A percentile compares a stretch with the other conserved stretches of the same genome.
Conservation (phyloP, 2,888 invertebrate genomes). For the Caenorhabditis sulstoni region DNA sequence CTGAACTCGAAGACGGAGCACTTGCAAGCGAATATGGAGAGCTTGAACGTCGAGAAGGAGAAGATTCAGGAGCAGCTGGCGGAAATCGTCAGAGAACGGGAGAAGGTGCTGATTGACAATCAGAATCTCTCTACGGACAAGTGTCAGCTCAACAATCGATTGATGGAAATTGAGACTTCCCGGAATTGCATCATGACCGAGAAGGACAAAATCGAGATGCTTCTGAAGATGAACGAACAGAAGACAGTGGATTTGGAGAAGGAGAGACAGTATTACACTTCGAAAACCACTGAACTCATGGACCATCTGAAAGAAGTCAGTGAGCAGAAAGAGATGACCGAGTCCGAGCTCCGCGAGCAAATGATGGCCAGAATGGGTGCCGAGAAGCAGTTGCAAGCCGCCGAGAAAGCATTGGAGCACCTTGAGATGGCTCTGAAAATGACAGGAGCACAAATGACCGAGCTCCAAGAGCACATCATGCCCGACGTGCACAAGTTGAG, state of each 20-base stretch:
- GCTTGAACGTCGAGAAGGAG: slow-evolving; percentile 81
- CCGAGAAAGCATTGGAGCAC: slow-evolving; percentile 80
- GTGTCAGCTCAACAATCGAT: slow-evolving; percentile 78
- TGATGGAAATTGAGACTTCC: slow-evolving; percentile 81
- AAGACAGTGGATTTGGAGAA: slow-evolving; percentile 81
- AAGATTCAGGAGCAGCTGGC: slow-evolving; percentile 80
- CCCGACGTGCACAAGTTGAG: slow-evolving; percentile 82
- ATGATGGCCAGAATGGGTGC: slow-evolving; percentile 82
- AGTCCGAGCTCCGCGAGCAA: slow-evolving; percentile 82
- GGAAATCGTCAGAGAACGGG: slow-evolving; percentile 78
- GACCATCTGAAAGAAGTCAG: slow-evolving; percentile 82
- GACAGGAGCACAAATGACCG: slow-evolving; percentile 78
- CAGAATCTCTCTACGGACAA: slow-evolving; percentile 81
- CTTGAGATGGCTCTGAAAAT: slow-evolving; percentile 81
- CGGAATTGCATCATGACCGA: slow-evolving; percentile 81
- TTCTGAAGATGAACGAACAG: slow-evolving; percentile 81
- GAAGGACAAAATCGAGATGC: slow-evolving; percentile 81
- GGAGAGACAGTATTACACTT: slow-evolving; percentile 81
- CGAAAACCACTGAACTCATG: slow-evolving; percentile 82
- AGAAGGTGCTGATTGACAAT: slow-evolving; percentile 81
- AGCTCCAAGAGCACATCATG: slow-evolving; percentile 82
- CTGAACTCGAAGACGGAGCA: slow-evolving; percentile 77
- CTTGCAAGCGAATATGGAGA: slow-evolving; percentile 77
- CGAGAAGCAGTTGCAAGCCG: slow-evolving; percentile 79
- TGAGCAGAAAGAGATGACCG: slow-evolving; percentile 82